Conservation (phyloP, 2,888 invertebrate species). For the Ophraella communa region DNA sequence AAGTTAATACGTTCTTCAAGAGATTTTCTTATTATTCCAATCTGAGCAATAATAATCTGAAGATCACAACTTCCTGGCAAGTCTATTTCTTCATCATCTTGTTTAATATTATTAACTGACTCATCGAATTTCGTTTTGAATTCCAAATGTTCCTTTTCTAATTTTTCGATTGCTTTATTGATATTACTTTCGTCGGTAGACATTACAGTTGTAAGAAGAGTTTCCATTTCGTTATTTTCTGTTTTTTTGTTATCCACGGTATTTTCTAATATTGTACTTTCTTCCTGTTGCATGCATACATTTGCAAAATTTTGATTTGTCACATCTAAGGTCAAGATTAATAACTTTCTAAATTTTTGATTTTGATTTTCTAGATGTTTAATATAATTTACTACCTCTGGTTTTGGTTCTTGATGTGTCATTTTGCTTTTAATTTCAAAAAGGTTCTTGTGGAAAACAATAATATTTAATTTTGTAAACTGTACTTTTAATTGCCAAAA, state of each 20-base stretch:
- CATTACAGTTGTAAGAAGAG: slow-evolving; percentile 29
- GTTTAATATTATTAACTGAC: slow-evolving; percentile 35
- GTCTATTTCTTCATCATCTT: slow-evolving; percentile 32
- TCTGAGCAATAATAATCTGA: slow-evolving; percentile 29
- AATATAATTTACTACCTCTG: slow-evolving; percentile 38
- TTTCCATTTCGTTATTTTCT: slow-evolving; percentile 39
- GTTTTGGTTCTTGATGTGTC: slow-evolving; percentile 20
- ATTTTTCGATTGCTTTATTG: slow-evolving; percentile 13
- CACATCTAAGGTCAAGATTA: slow-evolving; percentile 40
- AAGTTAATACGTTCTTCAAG: slow-evolving; percentile 31
- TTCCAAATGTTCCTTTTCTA: slow-evolving; percentile 35
- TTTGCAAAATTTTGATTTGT: slow-evolving; percentile 33
- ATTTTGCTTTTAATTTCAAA: too few species aligned
- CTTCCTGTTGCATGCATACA: slow-evolving; percentile 27
- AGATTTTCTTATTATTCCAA: slow-evolving; percentile 36
- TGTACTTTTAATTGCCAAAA: too few species aligned
- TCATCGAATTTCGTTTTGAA: slow-evolving; percentile 35
- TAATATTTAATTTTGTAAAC: too few species aligned
- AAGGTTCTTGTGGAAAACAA: too few species aligned
- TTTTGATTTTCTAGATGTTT: slow-evolving; percentile 45
- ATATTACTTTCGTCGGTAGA: slow-evolving; percentile 20
- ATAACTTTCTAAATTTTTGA: slow-evolving; percentile 37
- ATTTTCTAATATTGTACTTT: slow-evolving; percentile 19
- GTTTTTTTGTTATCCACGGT: slow-evolving; percentile 34
- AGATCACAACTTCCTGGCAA: slow-evolving; percentile 35